Evolutionary conservation across 2,888 invertebrate genomes (phyloP), one percentile per base, ranked within the genome.

Genomic region (Nomada ruficornis): DNA sequence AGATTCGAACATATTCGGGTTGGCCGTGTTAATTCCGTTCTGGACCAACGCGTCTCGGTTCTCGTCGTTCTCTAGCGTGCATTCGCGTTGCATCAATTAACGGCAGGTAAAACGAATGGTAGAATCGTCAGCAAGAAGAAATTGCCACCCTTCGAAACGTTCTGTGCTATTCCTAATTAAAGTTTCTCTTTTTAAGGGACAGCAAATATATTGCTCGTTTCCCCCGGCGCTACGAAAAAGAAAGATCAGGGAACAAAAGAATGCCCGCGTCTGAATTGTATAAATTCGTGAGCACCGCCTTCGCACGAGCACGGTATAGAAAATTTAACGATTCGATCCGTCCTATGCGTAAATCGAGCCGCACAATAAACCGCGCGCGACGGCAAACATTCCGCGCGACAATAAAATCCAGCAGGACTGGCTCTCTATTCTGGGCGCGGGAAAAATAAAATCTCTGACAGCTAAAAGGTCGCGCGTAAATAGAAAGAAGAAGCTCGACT

Each of bases 1-100:
- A 74, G 72, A 85, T 71, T 57, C 73, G 69, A 80, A 81, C 77
- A 80, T 71, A 67, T 80, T 80, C 83, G 13, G 20, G n/a, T 60
- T 4, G 60, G 13, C 26, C 55, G 36, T 65, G 76, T 81, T 64
- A 73, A 87, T 88, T 86, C 79, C 82, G 60, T 64, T 60, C 65
- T 50, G 76, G 60, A 64, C 62, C 72, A 64, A 36, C 76, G 69
- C 15, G 74, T 81, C 83, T 80, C 57, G 20, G 36, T 18, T 15
- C 20, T 11, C 11, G 5, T 7, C 52, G 18, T 57, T 50, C 47
- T 44, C 44, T 23, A 47, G 36, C 50, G 18, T 29, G 11, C 55
- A n/a, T 23, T 44, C 59, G 10, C 50, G 44, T 63, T 20, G 44
- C 42, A 10, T 47, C 36, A 36, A 78, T 68, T 71, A 72, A 71